Base-by-base conservation (phyloP, 2,797 vertebrate genomes). In the Microhierax caerulescens region DNA sequence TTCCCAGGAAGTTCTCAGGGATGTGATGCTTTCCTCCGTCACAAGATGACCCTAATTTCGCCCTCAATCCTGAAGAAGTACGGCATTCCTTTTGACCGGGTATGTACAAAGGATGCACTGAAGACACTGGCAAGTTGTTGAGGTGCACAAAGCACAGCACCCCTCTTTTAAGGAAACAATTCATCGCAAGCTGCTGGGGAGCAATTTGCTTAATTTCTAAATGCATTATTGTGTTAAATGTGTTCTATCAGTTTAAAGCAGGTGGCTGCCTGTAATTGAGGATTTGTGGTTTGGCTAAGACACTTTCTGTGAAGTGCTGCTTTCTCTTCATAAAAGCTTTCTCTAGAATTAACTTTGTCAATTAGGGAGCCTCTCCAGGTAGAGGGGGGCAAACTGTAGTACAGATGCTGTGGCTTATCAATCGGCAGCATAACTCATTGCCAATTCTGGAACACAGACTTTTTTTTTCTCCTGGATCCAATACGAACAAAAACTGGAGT, bases 1-100 rank as follows among this genome's bases (percentile, higher is more conserved):
- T 99, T 99, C 93, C 99, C 99, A 0, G 99, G 99, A 54, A 99
- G 99, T 95, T 99, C 99, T 77, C 99, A 99, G 98, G 99, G 99
- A 72, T 99, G 99, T 2, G 99, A 99, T 2, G 99, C 99, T 57
- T 99, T 99, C 95, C 99, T 99, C 51, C 98, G 99, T 23, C 99
- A 99, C 98, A 99, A 99, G 98, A 99, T 99, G 99, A 99, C 99
- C 2, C 99, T 99, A 87, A 99, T 99, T 74, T 99, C 99, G 1
- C 99, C 99, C 53, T 99, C 99, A 20, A 99, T 99, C 96, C 97
- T 99, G 96, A 99, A 99, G 98, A 99, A 99, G 90, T 99, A 99
- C 0, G 98, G 99, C 73, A 99, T 99, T 95, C 99, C 99, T 9
- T 99, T 99, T 76, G 99, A 99, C 97, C 98, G 99, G 98, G 99